These are phyloP conservation scores for human (Homo sapiens) DNA, from an alignment of 2,113 vertebrate genomes.

Conservation along the genomic window DNA sequence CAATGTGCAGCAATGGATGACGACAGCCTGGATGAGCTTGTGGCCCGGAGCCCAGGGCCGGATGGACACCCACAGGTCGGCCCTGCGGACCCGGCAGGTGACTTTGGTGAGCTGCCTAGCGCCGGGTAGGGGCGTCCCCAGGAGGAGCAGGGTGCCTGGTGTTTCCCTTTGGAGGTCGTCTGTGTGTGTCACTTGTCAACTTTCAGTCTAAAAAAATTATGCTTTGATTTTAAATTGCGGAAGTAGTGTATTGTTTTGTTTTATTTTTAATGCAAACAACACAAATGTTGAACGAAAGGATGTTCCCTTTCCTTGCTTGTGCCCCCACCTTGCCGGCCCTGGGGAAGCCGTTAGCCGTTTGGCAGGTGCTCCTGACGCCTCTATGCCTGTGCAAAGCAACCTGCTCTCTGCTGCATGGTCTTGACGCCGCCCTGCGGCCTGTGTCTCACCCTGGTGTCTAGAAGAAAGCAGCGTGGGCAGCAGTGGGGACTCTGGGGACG, in stretches of 20 bases:
- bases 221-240: not conserved
- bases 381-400: accelerated
- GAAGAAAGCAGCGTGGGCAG: conserved; percentile 85
- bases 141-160: not conserved
- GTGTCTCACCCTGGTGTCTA: conserved; percentile 27
- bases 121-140: not conserved
- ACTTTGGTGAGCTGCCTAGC: conserved; percentile 82
- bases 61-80: conserved; percentile 83
- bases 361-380: no score
- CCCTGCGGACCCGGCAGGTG: conserved; percentile 79
- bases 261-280: not conserved
- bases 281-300: accelerated
- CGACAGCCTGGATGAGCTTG: conserved; percentile 93
- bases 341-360: accelerated
- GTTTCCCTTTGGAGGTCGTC: not conserved
- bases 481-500: conserved; percentile 83
- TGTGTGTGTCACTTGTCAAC: not conserved
- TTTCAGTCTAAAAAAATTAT: not conserved
- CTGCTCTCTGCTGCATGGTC: accelerated
- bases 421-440: not conserved
- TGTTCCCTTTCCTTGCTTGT: not conserved
- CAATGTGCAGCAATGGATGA: conserved; percentile 94
- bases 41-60: conserved; percentile 84
- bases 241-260: not conserved
- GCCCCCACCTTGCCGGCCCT: accelerated